Conservation (phyloP, 2,113 vertebrate species). For the Myotis lucifugus region DNA sequence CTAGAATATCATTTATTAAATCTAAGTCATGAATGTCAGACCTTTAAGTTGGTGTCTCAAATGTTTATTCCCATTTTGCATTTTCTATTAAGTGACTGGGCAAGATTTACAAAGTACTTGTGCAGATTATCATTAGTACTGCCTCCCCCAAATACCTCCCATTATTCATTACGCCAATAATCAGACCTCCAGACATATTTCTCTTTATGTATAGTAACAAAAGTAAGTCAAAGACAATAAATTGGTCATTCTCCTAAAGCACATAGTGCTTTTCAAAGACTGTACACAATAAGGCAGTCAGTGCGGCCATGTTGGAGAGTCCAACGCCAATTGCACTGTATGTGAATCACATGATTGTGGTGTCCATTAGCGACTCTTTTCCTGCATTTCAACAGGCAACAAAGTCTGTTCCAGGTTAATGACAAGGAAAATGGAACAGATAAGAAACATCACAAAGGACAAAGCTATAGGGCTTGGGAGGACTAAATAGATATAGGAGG, state of each 20-base stretch:
- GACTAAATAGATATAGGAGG: not conserved
- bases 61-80: not conserved
- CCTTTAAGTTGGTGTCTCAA: not conserved
- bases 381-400: not conserved
- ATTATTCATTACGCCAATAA: not conserved
- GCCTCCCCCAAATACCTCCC: not conserved
- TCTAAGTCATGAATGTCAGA: not conserved
- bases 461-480: not conserved
- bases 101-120: not conserved
- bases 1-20: constrained; percentile 22
- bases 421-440: not conserved
- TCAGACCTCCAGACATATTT: not conserved
- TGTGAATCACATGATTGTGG: not conserved
- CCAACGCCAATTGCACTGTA: not conserved
- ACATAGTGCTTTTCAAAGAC: not conserved
- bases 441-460: not conserved
- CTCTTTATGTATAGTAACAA: not conserved
- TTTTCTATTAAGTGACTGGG: not conserved
- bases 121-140: not conserved
- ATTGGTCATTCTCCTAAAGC: not conserved
- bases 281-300: not conserved
- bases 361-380: not conserved
- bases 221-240: not conserved
- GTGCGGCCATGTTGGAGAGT: not conserved
- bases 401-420: not conserved